phyloP scores from a whole-genome alignment of 2,113 vertebrate genomes.

The Plestiodon gilberti region DNA sequence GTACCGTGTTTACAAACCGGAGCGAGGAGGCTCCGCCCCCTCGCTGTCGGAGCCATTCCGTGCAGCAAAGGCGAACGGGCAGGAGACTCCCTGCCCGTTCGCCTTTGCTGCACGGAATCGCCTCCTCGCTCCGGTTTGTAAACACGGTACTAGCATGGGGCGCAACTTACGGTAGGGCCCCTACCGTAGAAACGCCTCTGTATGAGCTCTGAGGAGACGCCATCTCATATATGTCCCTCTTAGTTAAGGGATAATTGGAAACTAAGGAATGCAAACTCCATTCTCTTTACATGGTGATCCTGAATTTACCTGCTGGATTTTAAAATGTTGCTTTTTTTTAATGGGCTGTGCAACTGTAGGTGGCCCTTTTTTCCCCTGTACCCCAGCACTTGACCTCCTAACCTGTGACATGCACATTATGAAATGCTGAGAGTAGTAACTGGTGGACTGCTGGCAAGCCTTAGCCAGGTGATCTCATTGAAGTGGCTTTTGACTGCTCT shows the following conservation, averaged over 20 bases:
- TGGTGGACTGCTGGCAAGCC: constrained; percentile 36
- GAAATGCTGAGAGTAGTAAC: background rate
- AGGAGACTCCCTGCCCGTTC: no score
- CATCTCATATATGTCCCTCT: background rate
- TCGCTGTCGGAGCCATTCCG: no score
- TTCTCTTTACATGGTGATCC: background rate
- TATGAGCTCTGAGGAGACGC: background rate
- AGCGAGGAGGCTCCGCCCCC: no score
- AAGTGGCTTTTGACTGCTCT: constrained; percentile 14
- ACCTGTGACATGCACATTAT: background rate
- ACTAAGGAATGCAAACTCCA: background rate
- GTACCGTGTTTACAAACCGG: no score
- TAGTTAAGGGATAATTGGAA: background rate
- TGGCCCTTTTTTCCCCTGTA: background rate
- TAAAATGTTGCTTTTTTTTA: background rate
- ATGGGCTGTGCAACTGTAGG: background rate
- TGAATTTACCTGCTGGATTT: background rate
- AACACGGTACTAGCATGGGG: no score
- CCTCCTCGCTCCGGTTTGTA: no score
- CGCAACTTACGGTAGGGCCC: no score
- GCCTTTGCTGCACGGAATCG: no score
- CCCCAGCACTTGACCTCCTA: background rate
- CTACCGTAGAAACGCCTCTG: no score
- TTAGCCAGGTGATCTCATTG: constrained; percentile 2
- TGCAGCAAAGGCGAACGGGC: no score